phyloP scores from a whole-genome alignment of 2,113 vertebrate genomes.

The Atlantisia rogersi region DNA sequence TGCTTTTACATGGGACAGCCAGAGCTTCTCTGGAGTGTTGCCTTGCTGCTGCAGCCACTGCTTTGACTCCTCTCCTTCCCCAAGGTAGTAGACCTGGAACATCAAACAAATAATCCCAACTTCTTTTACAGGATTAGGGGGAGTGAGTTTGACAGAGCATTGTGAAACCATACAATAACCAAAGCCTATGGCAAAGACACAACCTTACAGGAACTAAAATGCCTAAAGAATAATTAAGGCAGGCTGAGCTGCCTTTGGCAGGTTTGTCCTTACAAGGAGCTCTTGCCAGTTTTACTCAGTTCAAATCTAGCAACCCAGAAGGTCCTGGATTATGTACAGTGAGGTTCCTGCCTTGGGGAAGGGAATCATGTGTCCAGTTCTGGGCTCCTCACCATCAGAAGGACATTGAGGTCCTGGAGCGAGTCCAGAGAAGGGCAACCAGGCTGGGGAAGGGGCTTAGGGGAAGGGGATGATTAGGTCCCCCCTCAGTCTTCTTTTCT shows the following conservation, averaged over 20 bases:
- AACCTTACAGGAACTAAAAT: background rate
- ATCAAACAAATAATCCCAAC: background rate
- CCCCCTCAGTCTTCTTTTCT: too few species aligned
- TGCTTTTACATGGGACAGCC: constrained; percentile 84
- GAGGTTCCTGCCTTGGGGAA: background rate
- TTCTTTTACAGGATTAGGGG: background rate
- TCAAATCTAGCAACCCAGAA: background rate
- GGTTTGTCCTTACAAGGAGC: background rate
- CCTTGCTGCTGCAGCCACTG: constrained; percentile 79
- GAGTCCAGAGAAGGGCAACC: too few species aligned
- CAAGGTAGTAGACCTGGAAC: constrained; percentile 90
- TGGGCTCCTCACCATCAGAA: too few species aligned
- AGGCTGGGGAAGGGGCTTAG: too few species aligned
- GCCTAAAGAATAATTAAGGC: background rate
- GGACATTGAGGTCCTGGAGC: too few species aligned
- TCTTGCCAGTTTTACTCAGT: background rate
- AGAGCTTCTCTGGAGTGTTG: constrained; percentile 81
- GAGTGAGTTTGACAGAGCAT: background rate
- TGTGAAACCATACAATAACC: background rate
- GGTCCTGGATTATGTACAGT: background rate
- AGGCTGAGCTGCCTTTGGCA: background rate
- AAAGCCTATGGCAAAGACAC: background rate
- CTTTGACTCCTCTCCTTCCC: constrained; percentile 88
- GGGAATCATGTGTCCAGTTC: background rate
- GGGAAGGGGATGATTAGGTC: too few species aligned